Evolutionary conservation across 1,140 invertebrate species (phyloP), one percentile per base, ranked within the genome.

Genomic region (Harpegnathos saltator): DNA sequence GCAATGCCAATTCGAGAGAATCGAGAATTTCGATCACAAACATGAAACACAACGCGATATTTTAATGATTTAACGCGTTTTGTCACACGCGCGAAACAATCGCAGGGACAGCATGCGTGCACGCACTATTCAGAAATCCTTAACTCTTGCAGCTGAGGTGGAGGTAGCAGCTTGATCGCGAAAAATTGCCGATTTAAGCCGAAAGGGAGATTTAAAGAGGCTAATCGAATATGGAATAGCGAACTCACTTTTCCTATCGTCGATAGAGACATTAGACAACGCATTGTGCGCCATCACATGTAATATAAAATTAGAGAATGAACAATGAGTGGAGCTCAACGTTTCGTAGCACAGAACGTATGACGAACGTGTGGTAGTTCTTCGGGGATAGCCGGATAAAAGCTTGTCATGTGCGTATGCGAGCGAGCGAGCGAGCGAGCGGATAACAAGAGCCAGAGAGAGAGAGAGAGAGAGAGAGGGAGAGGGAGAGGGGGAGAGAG

Each of bases 121-220:
- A 69, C 14, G 63, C 17, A 74, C 24, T 83, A 75, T 85, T 77
- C 63, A 68, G 84, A 62, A 71, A 56, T 80, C 29, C 72, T 90
- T 90, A 80, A 89, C 66, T 85, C 52, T 90, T 90, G 73, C 90
- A 90, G 90, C 81, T 68, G 85, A 83, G 82, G 81, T 90, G 88
- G 83, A 84, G 69, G 82, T 82, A 66, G 83, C 81, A 33, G 89
- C 80, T 73, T 91, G 63, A 90, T 61, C 61, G 59, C 22, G 44
- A 80, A 80, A 83, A 77, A 44, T 5, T 3, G 17, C 24, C 22
- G 61, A 52, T 44, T 44, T 44, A 38, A 52, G 54, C 38, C 54
- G n/a, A 71, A 66, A 80, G 15, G 75, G 65, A 88, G 73, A 68
- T 14, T 29, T 22, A 56, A 78, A 58, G 62, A 50, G 17, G 14